Conservation (phyloP, 64 coral and sea anemone genomes). For the Actinia tenebrosa region DNA sequence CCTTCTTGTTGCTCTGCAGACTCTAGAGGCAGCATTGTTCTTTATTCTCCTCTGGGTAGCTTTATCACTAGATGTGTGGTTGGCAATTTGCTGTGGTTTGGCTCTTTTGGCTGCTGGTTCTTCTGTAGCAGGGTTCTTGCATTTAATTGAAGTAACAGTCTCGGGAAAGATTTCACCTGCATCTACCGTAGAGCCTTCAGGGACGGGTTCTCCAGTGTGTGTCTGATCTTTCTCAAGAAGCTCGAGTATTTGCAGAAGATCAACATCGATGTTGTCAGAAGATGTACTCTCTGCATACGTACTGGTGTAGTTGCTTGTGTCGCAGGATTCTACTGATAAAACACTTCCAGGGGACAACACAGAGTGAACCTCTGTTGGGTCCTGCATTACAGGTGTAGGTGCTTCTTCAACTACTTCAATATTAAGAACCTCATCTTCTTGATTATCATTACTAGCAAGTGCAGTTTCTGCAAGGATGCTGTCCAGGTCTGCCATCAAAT, state of each 20-base stretch:
- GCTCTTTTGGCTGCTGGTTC: slow-evolving; percentile 28
- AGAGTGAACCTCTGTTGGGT: neutral
- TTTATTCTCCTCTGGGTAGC: slow-evolving; percentile 68
- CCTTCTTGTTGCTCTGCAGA: slow-evolving; percentile 67
- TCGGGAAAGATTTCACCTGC: neutral
- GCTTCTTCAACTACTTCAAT: slow-evolving; percentile 29
- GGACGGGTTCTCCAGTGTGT: neutral
- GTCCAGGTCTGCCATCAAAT: slow-evolving; percentile 13
- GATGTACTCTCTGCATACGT: no score
- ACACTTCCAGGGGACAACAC: slow-evolving; percentile 15
- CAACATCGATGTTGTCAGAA: slow-evolving; percentile 14
- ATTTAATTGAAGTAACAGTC: neutral
- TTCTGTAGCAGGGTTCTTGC: slow-evolving; percentile 4
- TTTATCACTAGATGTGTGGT: slow-evolving; percentile 30
- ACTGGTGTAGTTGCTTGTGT: no score
- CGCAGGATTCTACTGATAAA: neutral
- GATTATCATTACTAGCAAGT: neutral
- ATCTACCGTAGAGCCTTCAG: neutral
- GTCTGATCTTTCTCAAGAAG: neutral
- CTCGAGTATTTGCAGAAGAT: neutral
- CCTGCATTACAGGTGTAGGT: neutral
- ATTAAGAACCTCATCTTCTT: slow-evolving; percentile 12
- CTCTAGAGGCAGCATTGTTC: slow-evolving; percentile 87
- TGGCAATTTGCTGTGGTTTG: neutral
- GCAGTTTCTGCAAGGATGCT: neutral